These are phyloP conservation scores for Sclerurus mexicanus DNA, from an alignment of 2,113 vertebrate genomes.

Conservation along the genomic window DNA sequence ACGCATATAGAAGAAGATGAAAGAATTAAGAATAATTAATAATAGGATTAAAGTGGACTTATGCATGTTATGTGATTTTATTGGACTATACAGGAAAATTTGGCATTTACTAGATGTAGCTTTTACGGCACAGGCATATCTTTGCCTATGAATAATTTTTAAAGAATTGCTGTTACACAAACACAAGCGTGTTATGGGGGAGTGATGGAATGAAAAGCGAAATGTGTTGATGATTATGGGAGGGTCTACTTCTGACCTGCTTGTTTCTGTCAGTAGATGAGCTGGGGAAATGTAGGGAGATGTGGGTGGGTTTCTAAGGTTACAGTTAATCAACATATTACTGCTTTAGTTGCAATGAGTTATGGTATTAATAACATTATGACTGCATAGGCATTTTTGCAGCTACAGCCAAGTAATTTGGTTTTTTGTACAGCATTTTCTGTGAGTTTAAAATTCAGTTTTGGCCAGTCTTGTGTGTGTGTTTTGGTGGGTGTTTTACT, in stretches of 20 bases:
- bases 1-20: not conserved
- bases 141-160: not conserved
- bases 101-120: not conserved
- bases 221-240: not conserved
- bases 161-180: not conserved
- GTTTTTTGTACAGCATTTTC: not conserved
- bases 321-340: constrained; percentile 1
- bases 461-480: not conserved
- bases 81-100: not conserved
- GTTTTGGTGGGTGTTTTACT: not conserved
- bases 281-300: not conserved
- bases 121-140: not conserved
- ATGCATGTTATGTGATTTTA: not conserved
- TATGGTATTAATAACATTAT: not conserved
- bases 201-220: constrained; percentile 16
- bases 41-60: not conserved
- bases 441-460: not conserved
- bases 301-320: constrained; percentile 30
- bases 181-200: not conserved
- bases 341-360: not conserved
- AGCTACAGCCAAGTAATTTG: not conserved
- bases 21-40: not conserved
- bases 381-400: not conserved
- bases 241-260: not conserved
- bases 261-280: not conserved